Evolutionary conservation across 2,797 vertebrate species (phyloP), one percentile per base, ranked within the genome.

Genomic region (Cirrhinus molitorella): DNA sequence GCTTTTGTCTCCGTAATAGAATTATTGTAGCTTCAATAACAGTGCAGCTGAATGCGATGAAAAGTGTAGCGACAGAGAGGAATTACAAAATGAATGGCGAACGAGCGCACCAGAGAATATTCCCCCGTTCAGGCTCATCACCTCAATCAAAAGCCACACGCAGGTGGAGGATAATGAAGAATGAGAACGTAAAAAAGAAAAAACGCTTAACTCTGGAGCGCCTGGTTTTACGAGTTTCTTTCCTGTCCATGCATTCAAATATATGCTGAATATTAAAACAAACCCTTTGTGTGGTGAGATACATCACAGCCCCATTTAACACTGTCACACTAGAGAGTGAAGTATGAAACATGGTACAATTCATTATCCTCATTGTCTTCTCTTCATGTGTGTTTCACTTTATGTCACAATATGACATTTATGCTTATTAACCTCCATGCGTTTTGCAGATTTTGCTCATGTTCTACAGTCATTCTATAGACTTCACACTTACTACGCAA

Each of bases 11-110:
- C 61, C 17, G 0, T 79, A 82, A 80, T 76, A 75, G 72, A 87
- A 85, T 84, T 85, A 82, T 82, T 82, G 66, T 49, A 80, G 74
- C 79, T 78, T 51, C 53, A 72, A 73, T 79, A 83, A 81, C 70
- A 78, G 85, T 51, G 21, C 55, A 76, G 34, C 47, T 53, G 23
- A 81, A 85, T 83, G 51, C 28, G 1, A 31, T 61, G 79, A 76
- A 67, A 71, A 59, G 43, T 71, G 68, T 45, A 19, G 47, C 65
- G 63, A 77, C 80, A 79, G 80, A 47, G 47, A 65, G 59, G 47
- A 72, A 65, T 65, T 53, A 65, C 17, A n/a, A 8, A 61, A 78
- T 25, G 45, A 78, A 63, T 67, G 37, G 57, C 55, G 77, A 84
- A 76, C 67, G 21, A 59, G 53, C 4, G 55, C 16, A 9, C 14